A percentile compares a stretch with the other conserved stretches of the same genome.
These are phyloP conservation scores for Drosophila equinoxialis DNA, from an alignment of 1,140 invertebrate genomes.

Conservation along the genomic window DNA sequence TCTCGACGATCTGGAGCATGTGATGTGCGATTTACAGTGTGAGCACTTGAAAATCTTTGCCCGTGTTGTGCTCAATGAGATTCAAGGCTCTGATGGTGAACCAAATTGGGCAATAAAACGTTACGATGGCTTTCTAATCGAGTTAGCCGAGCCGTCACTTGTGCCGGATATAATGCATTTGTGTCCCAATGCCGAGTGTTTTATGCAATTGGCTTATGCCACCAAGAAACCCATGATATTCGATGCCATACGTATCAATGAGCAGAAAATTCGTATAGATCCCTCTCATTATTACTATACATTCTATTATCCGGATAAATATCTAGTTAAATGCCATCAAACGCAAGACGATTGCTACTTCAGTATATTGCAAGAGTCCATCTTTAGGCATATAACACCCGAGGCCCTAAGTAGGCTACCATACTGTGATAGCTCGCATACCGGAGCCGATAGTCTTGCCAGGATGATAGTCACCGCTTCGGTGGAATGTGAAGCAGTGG, in stretches of 20 bases:
- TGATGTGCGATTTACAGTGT: conserved; percentile 52
- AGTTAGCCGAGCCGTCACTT: conserved; percentile 28
- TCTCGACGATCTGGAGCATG: conserved; percentile 50
- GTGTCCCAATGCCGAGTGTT: conserved; percentile 57
- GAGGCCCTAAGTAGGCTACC: conserved; percentile 39
- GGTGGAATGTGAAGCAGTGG: conserved; percentile 55
- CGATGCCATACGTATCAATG: conserved; percentile 43
- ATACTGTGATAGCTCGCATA: conserved; percentile 66
- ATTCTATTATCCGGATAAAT: conserved; percentile 77
- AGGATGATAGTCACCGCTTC: conserved; percentile 55
- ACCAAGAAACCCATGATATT: conserved; percentile 72
- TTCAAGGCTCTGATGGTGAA: conserved; percentile 59
- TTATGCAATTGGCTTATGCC: conserved; percentile 54
- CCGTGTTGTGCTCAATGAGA: conserved; percentile 63
- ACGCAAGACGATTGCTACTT: conserved; percentile 37
- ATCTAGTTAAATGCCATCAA: conserved; percentile 37
- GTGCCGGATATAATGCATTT: conserved; percentile 58
- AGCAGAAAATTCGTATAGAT: conserved; percentile 55
- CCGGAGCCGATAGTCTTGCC: conserved; percentile 67
- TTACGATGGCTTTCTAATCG: conserved; percentile 74
- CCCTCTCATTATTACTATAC: conserved; percentile 58
- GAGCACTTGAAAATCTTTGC: conserved; percentile 60
- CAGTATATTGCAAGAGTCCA: conserved; percentile 51
- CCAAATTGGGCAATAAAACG: conserved; percentile 60
- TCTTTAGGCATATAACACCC: conserved; percentile 55